Percentiles rank a stretch among this genome's conserved stretches.
These are phyloP conservation scores for Drosophila parvula DNA, from an alignment of 1,140 invertebrate genomes.

Conservation along the genomic window DNA sequence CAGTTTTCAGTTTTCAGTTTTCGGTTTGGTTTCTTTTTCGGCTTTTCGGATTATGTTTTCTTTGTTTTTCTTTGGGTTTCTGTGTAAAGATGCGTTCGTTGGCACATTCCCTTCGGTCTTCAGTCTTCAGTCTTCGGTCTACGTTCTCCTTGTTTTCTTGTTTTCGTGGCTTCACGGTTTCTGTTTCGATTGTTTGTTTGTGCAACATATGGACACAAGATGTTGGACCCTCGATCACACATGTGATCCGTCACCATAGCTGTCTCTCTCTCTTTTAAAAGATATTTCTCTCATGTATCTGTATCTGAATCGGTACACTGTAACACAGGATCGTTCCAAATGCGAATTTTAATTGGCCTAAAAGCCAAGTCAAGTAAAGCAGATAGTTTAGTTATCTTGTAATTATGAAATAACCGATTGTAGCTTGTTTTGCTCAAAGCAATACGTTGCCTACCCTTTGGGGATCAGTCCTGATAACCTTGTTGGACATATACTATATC, in stretches of 20 bases:
- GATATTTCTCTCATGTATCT: neutral
- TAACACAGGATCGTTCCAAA: neutral
- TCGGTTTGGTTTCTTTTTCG: constrained; percentile 32
- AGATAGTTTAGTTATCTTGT: no score
- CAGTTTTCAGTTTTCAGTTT: neutral
- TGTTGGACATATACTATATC: no score
- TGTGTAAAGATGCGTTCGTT: constrained; percentile 67
- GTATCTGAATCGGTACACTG: constrained; percentile 16
- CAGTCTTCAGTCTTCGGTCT: neutral
- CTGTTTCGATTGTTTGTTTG: constrained; percentile 73
- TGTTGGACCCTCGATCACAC: constrained; percentile 66
- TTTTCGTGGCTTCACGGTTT: constrained; percentile 37
- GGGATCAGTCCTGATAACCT: no score
- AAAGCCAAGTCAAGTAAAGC: neutral
- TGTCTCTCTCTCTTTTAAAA: constrained; percentile 1
- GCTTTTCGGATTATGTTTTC: constrained; percentile 28
- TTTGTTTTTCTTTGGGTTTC: constrained; percentile 47
- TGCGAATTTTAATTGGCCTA: neutral
- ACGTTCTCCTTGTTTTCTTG: constrained; percentile 14
- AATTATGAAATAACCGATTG: neutral
- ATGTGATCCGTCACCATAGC: constrained; percentile 49
- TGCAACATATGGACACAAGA: constrained; percentile 76
- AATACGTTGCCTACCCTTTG: neutral
- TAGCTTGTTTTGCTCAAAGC: neutral
- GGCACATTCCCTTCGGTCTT: constrained; percentile 34